Base-by-base conservation (phyloP, 2,113 vertebrate genomes). In the Sylvia atricapilla region DNA sequence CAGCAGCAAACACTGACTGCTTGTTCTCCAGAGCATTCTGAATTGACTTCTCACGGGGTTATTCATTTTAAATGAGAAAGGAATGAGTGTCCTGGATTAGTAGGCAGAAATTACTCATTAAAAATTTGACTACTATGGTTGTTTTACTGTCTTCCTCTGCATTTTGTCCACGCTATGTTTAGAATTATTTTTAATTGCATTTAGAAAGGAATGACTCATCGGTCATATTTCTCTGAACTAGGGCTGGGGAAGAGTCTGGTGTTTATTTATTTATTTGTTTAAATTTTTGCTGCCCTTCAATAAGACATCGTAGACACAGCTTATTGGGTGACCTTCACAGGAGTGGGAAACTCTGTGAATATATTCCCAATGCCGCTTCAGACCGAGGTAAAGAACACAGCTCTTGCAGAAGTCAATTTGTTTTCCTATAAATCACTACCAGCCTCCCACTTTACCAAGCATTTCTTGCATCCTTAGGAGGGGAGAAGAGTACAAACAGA, bases 1-100 rank as follows among this genome's bases (percentile, higher is more conserved):
- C 87, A 49, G 56, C 47, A 83, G 63, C 70, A 76, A 76, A 60
- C 14, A 8, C 12, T 3, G 79, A 6, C 30, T 24, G 41, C 79
- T 56, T 7, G 1, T 55, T 77, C 80, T 70, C 31, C 1, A 0
- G 56, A 44, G 72, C 1, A 0, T 56, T 84, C 64, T 44, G 72
- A 69, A 56, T 77, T 72, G 80, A 24, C 58, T 77, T 58, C 33
- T 64, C 10, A 1, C 0, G 0, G 67, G 19, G 30, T 72, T 62
- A 63, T 78, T 87, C 12, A 17, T 72, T 87, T 84, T 84, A 37
- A 31, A 13, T n/a, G 76, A 50, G 84, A 69, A 60, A 13, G 28
- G 56, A 63, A 49, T 0, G 1, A 12, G 55, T 46, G 19, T 25
- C 73, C 73, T 44, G 31, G 56, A 75, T 72, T 44, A 64, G 53